These are phyloP conservation scores for Eupithecia insigniata DNA, from an alignment of 2,888 invertebrate genomes.

Conservation along the genomic window DNA sequence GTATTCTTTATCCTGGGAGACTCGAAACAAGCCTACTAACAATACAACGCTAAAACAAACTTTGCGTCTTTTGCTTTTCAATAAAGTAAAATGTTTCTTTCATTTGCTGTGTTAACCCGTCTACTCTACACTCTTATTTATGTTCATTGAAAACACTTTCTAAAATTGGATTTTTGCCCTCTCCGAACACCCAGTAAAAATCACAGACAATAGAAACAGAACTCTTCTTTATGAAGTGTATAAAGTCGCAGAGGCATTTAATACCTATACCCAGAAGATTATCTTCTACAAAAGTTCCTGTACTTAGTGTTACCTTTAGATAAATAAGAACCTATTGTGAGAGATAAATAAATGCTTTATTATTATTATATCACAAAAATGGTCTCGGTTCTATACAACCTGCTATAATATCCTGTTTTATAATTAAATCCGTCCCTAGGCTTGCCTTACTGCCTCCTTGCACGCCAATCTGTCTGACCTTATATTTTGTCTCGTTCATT, in stretches of 20 bases:
- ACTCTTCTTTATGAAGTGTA: not conserved
- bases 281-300: too few species aligned
- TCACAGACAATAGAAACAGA: conserved; percentile 12
- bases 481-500: conserved; percentile 41
- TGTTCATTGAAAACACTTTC: conserved; percentile 43
- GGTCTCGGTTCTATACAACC: conserved; percentile 18
- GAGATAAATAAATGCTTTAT: too few species aligned
- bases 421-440: conserved; percentile 54
- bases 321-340: too few species aligned
- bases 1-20: not conserved
- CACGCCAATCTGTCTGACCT: conserved; percentile 58
- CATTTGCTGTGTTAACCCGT: conserved; percentile 16
- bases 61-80: not conserved
- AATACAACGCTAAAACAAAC: not conserved
- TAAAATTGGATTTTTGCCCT: conserved; percentile 43
- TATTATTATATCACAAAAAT: not conserved
- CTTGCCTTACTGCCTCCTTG: conserved; percentile 49
- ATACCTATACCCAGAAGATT: too few species aligned
- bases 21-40: not conserved
- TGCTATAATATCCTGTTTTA: conserved; percentile 47
- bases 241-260: not conserved
- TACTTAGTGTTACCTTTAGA: too few species aligned
- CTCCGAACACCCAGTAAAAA: not conserved
- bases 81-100: conserved; percentile 1
- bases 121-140: conserved; percentile 28